Percentiles rank a stretch among this genome's conserved stretches.
phyloP scores from a whole-genome alignment of 2,113 vertebrate species.

The Glareola pratincola region DNA sequence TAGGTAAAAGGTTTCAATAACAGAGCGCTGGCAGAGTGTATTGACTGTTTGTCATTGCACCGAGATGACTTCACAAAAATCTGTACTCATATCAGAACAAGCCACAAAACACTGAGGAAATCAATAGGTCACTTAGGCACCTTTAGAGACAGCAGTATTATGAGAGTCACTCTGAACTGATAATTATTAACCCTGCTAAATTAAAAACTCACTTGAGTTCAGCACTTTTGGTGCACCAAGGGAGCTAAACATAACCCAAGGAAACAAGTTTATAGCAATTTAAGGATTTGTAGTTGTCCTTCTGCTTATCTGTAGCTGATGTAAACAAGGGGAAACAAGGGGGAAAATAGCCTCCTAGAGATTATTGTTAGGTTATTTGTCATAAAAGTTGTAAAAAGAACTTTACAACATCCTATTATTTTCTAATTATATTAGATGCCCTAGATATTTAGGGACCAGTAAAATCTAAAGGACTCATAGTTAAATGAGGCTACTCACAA shows the following conservation, averaged over 20 bases:
- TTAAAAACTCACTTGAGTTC: constrained; percentile 40
- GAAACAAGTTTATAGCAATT: constrained; percentile 19
- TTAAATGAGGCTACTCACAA: neutral
- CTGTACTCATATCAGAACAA: constrained; percentile 24
- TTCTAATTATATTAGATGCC: neutral
- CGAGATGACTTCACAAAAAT: constrained; percentile 10
- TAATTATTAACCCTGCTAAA: constrained; percentile 37
- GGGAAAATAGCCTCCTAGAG: neutral
- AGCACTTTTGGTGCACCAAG: neutral
- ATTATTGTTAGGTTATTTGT: neutral
- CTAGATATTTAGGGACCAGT: neutral
- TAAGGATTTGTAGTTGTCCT: neutral
- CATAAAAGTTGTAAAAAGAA: neutral
- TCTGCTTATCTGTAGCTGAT: neutral
- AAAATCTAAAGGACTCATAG: neutral
- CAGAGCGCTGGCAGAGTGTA: neutral
- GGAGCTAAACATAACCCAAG: neutral
- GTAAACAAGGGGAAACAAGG: neutral
- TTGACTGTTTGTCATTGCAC: constrained; percentile 34
- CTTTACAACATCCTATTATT: neutral
- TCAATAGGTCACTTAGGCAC: constrained; percentile 35
- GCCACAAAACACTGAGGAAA: neutral
- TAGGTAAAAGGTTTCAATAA: constrained; percentile 50
- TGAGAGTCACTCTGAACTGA: neutral
- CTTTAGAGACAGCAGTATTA: neutral